A percentile compares a stretch with the other conserved stretches of the same genome.
Evolutionary conservation across 2,888 invertebrate genomes (phyloP).

Genomic region (Sceliomorpha sp.): DNA sequence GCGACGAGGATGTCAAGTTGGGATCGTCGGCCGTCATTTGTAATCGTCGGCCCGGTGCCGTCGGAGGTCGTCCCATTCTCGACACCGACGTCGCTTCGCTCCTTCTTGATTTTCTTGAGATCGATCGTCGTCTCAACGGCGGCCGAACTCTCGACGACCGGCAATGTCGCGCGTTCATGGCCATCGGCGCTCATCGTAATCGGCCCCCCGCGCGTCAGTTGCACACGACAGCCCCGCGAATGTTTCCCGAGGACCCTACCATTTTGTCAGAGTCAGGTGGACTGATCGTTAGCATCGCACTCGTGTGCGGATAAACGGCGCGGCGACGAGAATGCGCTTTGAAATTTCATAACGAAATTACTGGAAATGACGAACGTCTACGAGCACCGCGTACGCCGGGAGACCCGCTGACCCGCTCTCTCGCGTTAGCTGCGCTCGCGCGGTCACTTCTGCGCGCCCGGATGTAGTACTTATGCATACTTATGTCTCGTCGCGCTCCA

Average conservation of each 20-base stretch:
- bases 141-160: constrained; percentile 58
- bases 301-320: too few species aligned
- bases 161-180: constrained; percentile 68
- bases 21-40: constrained; percentile 14
- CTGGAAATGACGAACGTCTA: too few species aligned
- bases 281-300: too few species aligned
- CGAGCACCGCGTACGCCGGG: constrained; percentile 2
- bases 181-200: constrained; percentile 72
- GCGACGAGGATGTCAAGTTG: constrained; percentile 13
- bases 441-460: constrained; percentile 10
- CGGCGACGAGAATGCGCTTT: too few species aligned
- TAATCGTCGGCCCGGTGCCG: too few species aligned
- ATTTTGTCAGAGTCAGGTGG: too few species aligned
- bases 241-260: too few species aligned
- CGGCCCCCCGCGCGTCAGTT: constrained; percentile 55
- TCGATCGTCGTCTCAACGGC: constrained; percentile 59
- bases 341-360: too few species aligned
- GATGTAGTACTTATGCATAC: too few species aligned
- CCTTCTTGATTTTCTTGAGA: constrained; percentile 72
- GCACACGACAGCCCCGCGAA: too few species aligned
- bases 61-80: constrained; percentile 43
- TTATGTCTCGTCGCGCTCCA: constrained; percentile 5
- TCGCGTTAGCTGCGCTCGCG: constrained; percentile 6
- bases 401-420: constrained; percentile 2
- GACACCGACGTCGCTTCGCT: constrained; percentile 60